Percentiles rank a stretch among this genome's conserved stretches.
These are phyloP conservation scores for Andrena minutula DNA, from an alignment of 2,888 invertebrate genomes.

Conservation along the genomic window DNA sequence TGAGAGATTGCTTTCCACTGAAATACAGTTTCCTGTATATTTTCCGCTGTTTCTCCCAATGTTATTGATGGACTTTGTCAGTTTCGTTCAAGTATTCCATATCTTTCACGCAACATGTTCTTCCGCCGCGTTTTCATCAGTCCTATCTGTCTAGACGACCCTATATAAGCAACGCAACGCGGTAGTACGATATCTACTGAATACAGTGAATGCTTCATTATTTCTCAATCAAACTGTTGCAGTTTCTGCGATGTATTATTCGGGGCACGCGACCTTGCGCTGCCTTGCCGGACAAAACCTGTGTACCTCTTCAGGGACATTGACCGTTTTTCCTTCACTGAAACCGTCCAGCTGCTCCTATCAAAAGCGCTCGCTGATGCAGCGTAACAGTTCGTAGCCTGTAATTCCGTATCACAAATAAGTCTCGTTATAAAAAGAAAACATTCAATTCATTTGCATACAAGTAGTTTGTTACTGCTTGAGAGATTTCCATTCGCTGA, in stretches of 20 bases:
- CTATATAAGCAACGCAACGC: neutral
- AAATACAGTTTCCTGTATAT: no score
- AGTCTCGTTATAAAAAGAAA: neutral
- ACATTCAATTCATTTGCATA: no score
- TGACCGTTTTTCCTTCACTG: neutral
- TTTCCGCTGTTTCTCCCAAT: neutral
- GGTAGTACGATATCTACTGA: slow-evolving; percentile 8
- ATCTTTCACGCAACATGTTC: neutral
- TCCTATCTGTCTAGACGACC: neutral
- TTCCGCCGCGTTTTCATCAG: slow-evolving; percentile 1
- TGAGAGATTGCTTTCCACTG: no score
- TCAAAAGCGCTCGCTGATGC: neutral
- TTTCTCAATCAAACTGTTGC: slow-evolving; percentile 27
- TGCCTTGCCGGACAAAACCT: neutral
- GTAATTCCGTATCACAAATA: neutral
- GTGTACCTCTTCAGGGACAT: neutral
- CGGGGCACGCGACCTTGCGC: neutral
- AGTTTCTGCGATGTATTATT: slow-evolving; percentile 11
- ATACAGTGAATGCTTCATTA: slow-evolving; percentile 19
- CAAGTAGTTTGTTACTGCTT: no score
- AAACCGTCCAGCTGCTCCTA: neutral
- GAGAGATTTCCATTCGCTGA: neutral
- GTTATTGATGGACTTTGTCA: neutral
- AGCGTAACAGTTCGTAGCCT: neutral
- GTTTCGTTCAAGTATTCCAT: neutral